Base-by-base conservation (phyloP, 30 jellyfish, hydroid and myxozoan genomes). In the Sanderia malayensis region DNA sequence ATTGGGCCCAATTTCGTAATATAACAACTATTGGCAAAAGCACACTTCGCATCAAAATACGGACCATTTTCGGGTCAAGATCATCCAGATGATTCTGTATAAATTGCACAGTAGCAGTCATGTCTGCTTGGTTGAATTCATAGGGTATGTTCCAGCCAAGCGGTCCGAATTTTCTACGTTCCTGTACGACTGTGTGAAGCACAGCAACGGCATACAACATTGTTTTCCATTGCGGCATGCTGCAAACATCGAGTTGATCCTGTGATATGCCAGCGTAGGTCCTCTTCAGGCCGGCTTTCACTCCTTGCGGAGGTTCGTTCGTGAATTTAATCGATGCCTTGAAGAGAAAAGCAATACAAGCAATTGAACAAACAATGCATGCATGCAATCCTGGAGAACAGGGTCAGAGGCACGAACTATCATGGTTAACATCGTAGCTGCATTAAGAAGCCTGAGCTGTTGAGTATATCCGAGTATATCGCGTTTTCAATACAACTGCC, bases 131-230 rank as follows among this genome's bases (percentile, higher is more conserved):
- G 29, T 89, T 89, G 82, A 89, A 89, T 66, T 89, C 97, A 58
- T 89, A 89, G 3, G 97, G 97, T 22, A 89, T 89, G 61, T 89
- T 89, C 97, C 97, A 89, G 25, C 97, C 97, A 46, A 89, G 93
- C 1, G 97, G 97, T 19, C 97, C 97, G 71, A 89, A 89, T 59
- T 89, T 89, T 18, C 97, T 84, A 22, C 97, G 86, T 61, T 89
- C 97, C 97, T 89, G 97, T 19, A 89, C 97, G 19, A 76, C 93
- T 9, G 97, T 89, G 69, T 89, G 97, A 58, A 89, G 79, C 67
- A 89, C 69, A 8, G 97, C 97, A 20, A 89, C 97, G 4, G 94
- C 95, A 76, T 73, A 89, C 45, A 89, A 61, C 94, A 89, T 81
- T 21, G 97, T 83, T 63, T 89, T 89, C 97, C 97, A 89, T 65